Evolutionary conservation across 2,888 invertebrate species (phyloP), one percentile per base, ranked within the genome.

Genomic region (Electrophaes corylata): DNA sequence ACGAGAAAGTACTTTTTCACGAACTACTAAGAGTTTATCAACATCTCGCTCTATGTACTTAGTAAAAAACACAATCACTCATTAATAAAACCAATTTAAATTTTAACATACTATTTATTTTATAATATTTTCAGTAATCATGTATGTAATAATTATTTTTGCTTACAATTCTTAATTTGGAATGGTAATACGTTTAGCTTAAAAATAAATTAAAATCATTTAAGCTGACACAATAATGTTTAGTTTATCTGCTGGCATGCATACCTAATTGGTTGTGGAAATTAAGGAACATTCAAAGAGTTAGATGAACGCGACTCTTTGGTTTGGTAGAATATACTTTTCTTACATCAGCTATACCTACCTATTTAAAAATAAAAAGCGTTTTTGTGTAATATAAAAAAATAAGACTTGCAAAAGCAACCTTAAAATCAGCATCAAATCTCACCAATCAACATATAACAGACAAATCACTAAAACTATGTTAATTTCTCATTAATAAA

Each of bases 101-200:
- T 76, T 43, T 83, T 82, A 83, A 83, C 81, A 80, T 84, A 83
- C 86, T 84, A 81, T 85, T 88, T 85, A 85, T 84, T 80, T 84
- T 83, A 84, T 87, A 84, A 84, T 86, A 84, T 83, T 83, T 76
- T 84, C 81, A 81, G 76, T 86, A 86, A 87, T 88, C 83, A 85
- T 79, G 79, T 82, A 85, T 79, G 79, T 82, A 76, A 82, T 84
- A 80, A 84, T 86, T 80, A 85, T 79, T 83, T 60, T 85, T 83
- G 82, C 87, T 88, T 88, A 90, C 84, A 88, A 79, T 84, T 86
- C 79, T 88, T 88, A 91, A 88, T 90, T 91, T 91, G 91, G 91
- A 91, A 91, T 91, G 91, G 84, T 89, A 90, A 84, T 83, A 88
- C 76, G 78, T 83, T 85, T 86, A 86, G 80, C 89, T 89, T 89